Conservation (phyloP, 2,113 vertebrate species). For the Coracopsis vasa region DNA sequence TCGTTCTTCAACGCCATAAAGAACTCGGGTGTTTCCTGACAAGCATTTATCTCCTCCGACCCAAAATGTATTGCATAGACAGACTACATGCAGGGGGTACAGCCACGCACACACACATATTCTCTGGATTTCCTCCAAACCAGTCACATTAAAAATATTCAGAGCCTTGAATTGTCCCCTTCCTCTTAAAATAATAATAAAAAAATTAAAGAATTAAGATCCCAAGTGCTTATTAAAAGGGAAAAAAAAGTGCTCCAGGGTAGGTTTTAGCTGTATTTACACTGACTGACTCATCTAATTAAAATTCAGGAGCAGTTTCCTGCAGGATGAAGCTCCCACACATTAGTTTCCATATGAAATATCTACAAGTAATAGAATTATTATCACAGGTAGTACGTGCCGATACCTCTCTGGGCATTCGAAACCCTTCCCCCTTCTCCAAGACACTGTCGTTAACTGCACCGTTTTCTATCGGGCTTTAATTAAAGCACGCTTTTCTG, state of each 20-base stretch:
- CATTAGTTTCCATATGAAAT: constrained; percentile 68
- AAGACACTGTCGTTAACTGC: background rate
- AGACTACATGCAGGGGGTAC: background rate
- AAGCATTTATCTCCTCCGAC: background rate
- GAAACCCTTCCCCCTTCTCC: background rate
- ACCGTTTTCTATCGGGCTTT: background rate
- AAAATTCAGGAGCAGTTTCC: constrained; percentile 75
- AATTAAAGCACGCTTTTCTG: background rate
- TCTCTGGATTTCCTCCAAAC: background rate
- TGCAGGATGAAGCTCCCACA: constrained; percentile 76
- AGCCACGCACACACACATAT: background rate
- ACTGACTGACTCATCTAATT: constrained; percentile 80
- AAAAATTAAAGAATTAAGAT: background rate
- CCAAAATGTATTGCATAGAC: background rate
- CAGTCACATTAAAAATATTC: background rate
- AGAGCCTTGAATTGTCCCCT: background rate
- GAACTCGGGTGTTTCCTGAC: background rate
- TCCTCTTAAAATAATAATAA: background rate
- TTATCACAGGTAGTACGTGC: constrained; percentile 13
- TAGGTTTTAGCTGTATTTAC: constrained; percentile 73
- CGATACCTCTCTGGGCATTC: background rate
- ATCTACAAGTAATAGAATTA: constrained; percentile 43
- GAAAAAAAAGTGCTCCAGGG: constrained; percentile 2
- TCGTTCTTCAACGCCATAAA: background rate
- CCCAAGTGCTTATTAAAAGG: background rate